Conservation (phyloP, 2,113 vertebrate genomes). For the Perca fluviatilis region DNA sequence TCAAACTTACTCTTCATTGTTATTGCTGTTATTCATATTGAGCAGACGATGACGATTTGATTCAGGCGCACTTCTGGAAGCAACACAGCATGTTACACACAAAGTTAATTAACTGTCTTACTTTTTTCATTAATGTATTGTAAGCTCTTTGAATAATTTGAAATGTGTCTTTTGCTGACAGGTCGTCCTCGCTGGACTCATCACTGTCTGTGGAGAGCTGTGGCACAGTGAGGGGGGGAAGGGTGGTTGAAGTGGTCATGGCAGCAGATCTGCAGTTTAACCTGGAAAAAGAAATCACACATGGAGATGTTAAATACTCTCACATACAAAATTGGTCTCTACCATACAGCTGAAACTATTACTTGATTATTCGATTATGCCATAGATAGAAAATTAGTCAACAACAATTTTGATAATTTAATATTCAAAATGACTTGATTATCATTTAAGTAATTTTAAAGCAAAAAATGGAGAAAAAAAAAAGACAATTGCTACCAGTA, state of each 20-base stretch:
- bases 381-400: neutral
- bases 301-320: neutral
- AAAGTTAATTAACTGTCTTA: conserved; percentile 6
- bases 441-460: neutral
- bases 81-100: conserved; percentile 48
- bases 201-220: conserved; percentile 42
- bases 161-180: conserved; percentile 53
- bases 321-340: neutral
- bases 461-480: neutral
- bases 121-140: neutral
- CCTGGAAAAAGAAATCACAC: conserved; percentile 4
- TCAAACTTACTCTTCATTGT: conserved; percentile 89
- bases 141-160: neutral
- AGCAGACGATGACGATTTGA: conserved; percentile 71
- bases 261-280: conserved; percentile 35
- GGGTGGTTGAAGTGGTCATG: conserved; percentile 50
- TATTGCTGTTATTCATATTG: conserved; percentile 93
- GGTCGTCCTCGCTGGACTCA: conserved; percentile 44
- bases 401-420: neutral
- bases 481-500: neutral
- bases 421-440: no score
- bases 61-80: conserved; percentile 76
- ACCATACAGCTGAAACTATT: neutral
- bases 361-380: neutral
- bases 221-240: conserved; percentile 29